Percentiles rank a stretch among this genome's conserved stretches.
These are phyloP conservation scores for Tenthredo scrophulariae DNA, from an alignment of 2,888 invertebrate genomes.

Conservation along the genomic window DNA sequence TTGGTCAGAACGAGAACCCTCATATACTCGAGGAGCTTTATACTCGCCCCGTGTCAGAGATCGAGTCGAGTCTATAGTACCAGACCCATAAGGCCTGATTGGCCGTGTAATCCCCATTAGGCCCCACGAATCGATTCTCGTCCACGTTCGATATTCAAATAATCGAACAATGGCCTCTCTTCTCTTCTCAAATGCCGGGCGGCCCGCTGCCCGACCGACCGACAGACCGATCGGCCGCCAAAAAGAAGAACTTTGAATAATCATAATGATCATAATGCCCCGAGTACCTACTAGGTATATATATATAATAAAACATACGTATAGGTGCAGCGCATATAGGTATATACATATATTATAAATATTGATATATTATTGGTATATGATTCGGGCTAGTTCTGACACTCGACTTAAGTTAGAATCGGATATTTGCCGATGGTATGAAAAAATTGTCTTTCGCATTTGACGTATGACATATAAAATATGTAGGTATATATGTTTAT, in stretches of 20 bases:
- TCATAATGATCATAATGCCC: constrained; percentile 73
- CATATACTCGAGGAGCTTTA: not conserved
- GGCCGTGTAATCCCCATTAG: constrained; percentile 78
- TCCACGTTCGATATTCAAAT: constrained; percentile 76
- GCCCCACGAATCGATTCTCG: constrained; percentile 76
- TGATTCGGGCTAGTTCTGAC: not conserved
- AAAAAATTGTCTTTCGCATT: not conserved
- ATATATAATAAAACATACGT: not conserved
- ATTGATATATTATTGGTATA: not conserved
- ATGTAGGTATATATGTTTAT: not conserved
- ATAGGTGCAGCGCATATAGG: not conserved
- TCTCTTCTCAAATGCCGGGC: constrained; percentile 67
- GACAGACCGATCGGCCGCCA: constrained; percentile 47
- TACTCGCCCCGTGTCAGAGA: constrained; percentile 37
- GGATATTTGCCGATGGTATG: not conserved
- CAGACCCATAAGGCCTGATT: constrained; percentile 74
- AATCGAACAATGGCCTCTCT: constrained; percentile 75
- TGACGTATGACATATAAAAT: not conserved
- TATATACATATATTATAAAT: not conserved
- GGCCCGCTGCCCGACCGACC: constrained; percentile 56
- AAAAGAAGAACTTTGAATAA: constrained; percentile 72
- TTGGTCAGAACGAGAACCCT: not conserved
- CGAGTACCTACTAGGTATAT: constrained; percentile 53
- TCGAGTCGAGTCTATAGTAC: constrained; percentile 61
- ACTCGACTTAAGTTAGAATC: not conserved